Base-by-base conservation (phyloP, 2,797 vertebrate genomes). In the Anguilla pacifica region DNA sequence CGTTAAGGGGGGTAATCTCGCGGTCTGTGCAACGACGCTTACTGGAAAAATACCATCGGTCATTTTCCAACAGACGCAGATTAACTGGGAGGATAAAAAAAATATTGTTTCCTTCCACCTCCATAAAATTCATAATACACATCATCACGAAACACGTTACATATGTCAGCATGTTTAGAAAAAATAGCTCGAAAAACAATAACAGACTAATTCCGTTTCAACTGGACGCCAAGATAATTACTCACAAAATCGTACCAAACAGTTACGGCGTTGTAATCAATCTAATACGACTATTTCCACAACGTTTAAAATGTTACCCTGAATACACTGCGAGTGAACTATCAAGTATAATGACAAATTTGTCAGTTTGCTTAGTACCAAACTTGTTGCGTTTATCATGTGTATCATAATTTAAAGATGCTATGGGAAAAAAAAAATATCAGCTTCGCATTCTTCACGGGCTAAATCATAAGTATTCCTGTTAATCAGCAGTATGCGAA, bases 401-500 rank as follows among this genome's bases (percentile, higher is more conserved):
- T 51, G 28, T 43, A 57, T 57, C 15, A 31, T 6, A 15, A 28
- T 11, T 31, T 9, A 25, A 49, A 55, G 51, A 55, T 31, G 53
- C 82, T 55, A 17, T 31, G 51, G n/a, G n/a, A 2, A 28, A 49
- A 10, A 39, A 43, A 19, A 17, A n/a, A 28, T 22, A 35, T 70
- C 1, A 53, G 64, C 74, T 17, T 74, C 67, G 57, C 51, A 53
- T 85, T 83, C 77, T 15, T 35, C 13, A 39, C 43, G 4, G 6
- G 46, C 31, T 7, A 35, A 31, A 49, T 70, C 49, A 83, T 25
- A 70, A 35, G 28, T 67, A 51, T 15, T 25, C 1, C 22, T 35
- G 43, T 51, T 83, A 83, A 83, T 90, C 87, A 91, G 86, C 64
- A 89, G 86, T 35, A 85, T 89, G 86, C 31, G 46, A 86, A 90